Evolutionary conservation across 2,888 invertebrate species (phyloP).

Genomic region (Lepidonotus clava): DNA sequence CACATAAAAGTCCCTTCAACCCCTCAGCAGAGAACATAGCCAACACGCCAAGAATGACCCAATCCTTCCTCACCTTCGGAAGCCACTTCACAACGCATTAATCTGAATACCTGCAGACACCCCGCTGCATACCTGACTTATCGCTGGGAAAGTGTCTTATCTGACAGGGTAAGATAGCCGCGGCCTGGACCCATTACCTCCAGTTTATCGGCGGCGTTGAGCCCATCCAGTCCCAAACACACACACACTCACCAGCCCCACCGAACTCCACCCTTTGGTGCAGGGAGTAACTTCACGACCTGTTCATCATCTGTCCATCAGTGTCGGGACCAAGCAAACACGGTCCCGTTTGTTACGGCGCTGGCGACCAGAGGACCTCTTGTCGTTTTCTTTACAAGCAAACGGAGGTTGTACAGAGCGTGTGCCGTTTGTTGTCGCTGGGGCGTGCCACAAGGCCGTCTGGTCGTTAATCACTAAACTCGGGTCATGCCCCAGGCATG

Average conservation of each 20-base stretch:
- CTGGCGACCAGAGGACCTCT: not conserved
- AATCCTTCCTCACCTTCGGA: not conserved
- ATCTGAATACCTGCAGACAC: not conserved
- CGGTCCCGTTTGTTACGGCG: not conserved
- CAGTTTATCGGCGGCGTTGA: not conserved
- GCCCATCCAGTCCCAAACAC: not conserved
- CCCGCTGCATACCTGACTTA: not conserved
- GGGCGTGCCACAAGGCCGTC: slow-evolving; percentile 8
- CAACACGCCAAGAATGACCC: not conserved
- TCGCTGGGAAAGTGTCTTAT: not conserved
- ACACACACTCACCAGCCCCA: not conserved
- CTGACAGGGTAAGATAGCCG: not conserved
- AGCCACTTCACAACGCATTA: slow-evolving; percentile 10
- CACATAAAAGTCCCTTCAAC: not conserved
- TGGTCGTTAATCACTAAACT: no score
- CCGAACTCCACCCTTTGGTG: not conserved
- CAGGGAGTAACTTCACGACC: not conserved
- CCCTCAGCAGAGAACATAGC: not conserved
- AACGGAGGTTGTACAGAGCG: no score
- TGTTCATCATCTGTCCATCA: slow-evolving; percentile 18
- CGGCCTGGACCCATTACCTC: not conserved
- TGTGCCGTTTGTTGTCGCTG: not conserved
- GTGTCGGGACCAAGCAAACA: slow-evolving; percentile 6
- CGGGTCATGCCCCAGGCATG: no score
- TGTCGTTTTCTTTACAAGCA: slow-evolving; percentile 13